Conservation (phyloP, 2,797 vertebrate genomes). For the Rhinella marina region DNA sequence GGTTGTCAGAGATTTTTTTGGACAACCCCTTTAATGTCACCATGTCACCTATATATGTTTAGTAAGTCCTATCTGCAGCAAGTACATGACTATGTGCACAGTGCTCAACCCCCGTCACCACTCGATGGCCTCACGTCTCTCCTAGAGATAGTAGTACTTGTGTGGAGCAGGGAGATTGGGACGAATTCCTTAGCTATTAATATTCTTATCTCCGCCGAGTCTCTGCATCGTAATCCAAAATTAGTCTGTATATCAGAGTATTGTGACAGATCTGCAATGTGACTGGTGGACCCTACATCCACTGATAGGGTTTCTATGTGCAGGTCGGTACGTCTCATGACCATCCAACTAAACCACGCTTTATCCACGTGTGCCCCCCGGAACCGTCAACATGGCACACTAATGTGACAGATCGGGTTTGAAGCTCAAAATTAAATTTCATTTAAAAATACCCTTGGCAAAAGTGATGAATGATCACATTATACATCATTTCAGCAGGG, state of each 20-base stretch:
- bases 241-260: not conserved
- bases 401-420: not conserved
- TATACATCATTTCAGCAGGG: too few relatives aligned
- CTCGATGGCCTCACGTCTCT: not conserved
- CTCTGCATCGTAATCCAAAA: not conserved
- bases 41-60: not conserved
- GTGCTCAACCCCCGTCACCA: not conserved
- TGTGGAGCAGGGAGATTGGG: not conserved
- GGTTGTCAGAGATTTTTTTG: too few relatives aligned
- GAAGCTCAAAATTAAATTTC: too few relatives aligned
- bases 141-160: not conserved
- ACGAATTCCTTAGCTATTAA: conserved; percentile 43
- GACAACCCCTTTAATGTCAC: not conserved
- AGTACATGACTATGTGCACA: not conserved
- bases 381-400: not conserved
- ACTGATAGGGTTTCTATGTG: not conserved
- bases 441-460: too few relatives aligned
- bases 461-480: too few relatives aligned
- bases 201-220: conserved; percentile 28
- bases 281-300: not conserved
- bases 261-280: not conserved
- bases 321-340: not conserved
- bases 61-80: conserved; percentile 18
- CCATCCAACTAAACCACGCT: not conserved
- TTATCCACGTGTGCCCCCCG: not conserved